These are phyloP conservation scores for Drosophila borealis DNA, from an alignment of 2,888 invertebrate species.

Conservation along the genomic window DNA sequence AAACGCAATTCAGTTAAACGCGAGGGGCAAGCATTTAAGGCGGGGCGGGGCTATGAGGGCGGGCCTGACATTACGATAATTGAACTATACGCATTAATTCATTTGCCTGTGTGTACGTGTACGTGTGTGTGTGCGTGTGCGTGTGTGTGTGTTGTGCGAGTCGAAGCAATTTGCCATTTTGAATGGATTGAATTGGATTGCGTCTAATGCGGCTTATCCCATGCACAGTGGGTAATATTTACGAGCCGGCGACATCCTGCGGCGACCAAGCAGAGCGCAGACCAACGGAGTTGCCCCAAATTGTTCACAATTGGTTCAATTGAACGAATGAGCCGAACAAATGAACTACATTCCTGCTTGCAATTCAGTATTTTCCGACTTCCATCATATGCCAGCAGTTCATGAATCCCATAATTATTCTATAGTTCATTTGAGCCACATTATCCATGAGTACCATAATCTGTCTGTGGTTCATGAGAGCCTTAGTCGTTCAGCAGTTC, in stretches of 20 bases:
- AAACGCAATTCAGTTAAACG: constrained; percentile 78
- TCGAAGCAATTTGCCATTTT: constrained; percentile 61
- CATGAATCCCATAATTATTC: background rate
- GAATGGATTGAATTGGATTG: constrained; percentile 68
- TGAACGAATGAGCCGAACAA: background rate
- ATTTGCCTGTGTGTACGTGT: constrained; percentile 13
- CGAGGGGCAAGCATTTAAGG: constrained; percentile 42
- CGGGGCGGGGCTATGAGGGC: background rate
- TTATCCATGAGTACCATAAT: background rate
- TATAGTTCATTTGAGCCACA: background rate
- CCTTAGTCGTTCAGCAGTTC: background rate
- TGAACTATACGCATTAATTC: constrained; percentile 50
- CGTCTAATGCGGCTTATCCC: constrained; percentile 69
- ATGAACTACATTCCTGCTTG: background rate
- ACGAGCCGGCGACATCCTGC: constrained; percentile 57
- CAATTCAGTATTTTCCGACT: background rate
- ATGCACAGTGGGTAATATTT: constrained; percentile 61
- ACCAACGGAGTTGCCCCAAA: background rate
- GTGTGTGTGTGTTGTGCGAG: constrained; percentile 15
- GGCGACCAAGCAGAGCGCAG: constrained; percentile 18
- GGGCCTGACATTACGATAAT: constrained; percentile 52
- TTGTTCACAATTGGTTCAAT: background rate
- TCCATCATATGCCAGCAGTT: background rate
- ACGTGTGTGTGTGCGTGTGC: constrained; percentile 11
- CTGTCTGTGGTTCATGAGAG: background rate